Evolutionary conservation across 2,113 vertebrate species (phyloP).

Genomic region (Galeopterus variegatus): DNA sequence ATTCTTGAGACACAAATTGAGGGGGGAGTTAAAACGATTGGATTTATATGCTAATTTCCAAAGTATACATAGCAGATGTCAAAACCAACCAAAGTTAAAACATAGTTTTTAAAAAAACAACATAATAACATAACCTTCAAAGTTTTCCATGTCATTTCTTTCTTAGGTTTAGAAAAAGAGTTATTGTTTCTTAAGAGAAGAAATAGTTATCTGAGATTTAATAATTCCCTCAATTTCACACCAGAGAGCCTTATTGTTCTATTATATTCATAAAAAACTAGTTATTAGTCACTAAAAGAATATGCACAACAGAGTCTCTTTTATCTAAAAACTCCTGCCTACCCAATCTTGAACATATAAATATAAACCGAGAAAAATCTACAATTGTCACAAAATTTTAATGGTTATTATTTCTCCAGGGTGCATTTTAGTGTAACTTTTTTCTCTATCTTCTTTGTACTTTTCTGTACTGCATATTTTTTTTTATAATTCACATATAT

Average conservation of each 20-base stretch:
- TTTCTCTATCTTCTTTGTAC: background rate
- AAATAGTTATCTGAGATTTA: constrained; percentile 37
- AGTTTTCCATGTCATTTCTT: background rate
- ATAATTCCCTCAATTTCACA: constrained; percentile 2
- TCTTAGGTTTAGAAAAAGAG: background rate
- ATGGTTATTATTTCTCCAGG: background rate
- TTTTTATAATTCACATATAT: background rate
- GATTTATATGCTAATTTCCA: background rate
- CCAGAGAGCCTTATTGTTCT: background rate
- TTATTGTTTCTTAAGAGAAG: background rate
- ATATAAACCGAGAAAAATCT: background rate
- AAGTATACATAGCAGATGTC: background rate
- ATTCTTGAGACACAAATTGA: background rate
- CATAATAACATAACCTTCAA: background rate
- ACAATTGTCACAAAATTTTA: background rate
- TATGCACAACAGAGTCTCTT: background rate
- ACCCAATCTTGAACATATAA: background rate
- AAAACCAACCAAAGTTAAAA: constrained; percentile 13
- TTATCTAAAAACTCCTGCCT: background rate
- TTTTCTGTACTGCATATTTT: background rate
- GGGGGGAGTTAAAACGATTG: background rate
- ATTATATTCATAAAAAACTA: background rate
- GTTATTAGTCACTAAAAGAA: constrained; percentile 1
- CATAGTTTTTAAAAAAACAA: background rate
- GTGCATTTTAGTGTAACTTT: background rate